These are phyloP conservation scores for Agriotes lineatus DNA, from an alignment of 2,888 invertebrate species.

Conservation along the genomic window DNA sequence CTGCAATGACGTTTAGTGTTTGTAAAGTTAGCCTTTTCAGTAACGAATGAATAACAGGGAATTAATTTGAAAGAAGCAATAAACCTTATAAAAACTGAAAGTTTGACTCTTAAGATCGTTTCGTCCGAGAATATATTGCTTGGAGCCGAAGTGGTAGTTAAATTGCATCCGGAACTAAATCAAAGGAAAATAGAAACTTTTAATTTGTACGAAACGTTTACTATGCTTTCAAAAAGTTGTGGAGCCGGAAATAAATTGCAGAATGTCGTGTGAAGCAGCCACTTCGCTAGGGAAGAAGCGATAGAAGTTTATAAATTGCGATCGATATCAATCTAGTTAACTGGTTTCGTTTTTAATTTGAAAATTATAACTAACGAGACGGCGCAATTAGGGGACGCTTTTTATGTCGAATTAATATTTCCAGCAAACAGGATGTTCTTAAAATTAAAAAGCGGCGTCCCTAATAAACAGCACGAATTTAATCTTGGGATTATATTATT, in stretches of 20 bases:
- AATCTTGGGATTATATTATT: conserved; percentile 58
- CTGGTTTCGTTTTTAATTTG: conserved; percentile 25
- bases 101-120: too few relatives aligned
- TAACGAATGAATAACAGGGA: too few relatives aligned
- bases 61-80: too few relatives aligned
- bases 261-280: conserved; percentile 40
- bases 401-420: conserved; percentile 20
- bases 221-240: conserved; percentile 43
- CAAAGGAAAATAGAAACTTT: conserved; percentile 45
- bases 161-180: conserved; percentile 34
- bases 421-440: conserved; percentile 15
- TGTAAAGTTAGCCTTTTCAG: too few relatives aligned
- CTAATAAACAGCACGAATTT: conserved; percentile 40
- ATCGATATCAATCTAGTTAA: conserved; percentile 42
- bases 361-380: conserved; percentile 24
- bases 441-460: conserved; percentile 36
- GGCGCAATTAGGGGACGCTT: conserved; percentile 17
- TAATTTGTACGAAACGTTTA: conserved; percentile 48
- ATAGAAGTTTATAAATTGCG: conserved; percentile 30
- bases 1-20: too few relatives aligned
- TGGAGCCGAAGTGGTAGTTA: background rate
- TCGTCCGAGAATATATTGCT: too few relatives aligned
- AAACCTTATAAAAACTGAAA: too few relatives aligned
- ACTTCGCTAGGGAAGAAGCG: conserved; percentile 18
- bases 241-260: conserved; percentile 43